Percentiles rank a stretch among this genome's conserved stretches.
Conservation (phyloP, 2,888 invertebrate genomes). For the Apamea epomidion region DNA sequence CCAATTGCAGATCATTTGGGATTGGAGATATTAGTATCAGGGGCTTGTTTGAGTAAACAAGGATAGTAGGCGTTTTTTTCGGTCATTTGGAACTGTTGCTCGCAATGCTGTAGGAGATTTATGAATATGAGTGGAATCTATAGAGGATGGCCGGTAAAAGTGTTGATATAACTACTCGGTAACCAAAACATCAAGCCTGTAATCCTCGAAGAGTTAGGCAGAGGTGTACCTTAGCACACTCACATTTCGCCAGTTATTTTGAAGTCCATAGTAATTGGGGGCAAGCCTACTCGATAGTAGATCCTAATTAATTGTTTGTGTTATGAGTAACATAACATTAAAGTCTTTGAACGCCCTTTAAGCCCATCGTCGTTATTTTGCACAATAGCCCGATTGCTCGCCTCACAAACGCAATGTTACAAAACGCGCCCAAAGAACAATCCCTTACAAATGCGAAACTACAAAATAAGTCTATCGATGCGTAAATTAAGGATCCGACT, state of each 20-base stretch:
- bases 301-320: constrained; percentile 32
- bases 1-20: constrained; percentile 61
- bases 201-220: background rate
- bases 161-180: background rate
- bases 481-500: constrained; percentile 88
- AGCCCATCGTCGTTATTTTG: constrained; percentile 69
- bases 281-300: background rate
- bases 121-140: background rate
- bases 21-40: constrained; percentile 57
- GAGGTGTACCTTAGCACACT: background rate
- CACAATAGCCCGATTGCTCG: constrained; percentile 74
- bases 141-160: background rate
- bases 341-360: constrained; percentile 41
- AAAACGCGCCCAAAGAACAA: constrained; percentile 84
- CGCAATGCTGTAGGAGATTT: constrained; percentile 12
- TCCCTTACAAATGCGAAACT: constrained; percentile 85
- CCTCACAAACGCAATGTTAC: constrained; percentile 82
- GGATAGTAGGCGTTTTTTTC: constrained; percentile 43
- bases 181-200: too few relatives aligned
- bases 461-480: constrained; percentile 87
- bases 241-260: background rate
- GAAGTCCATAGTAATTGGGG: background rate
- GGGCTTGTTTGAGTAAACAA: constrained; percentile 55
- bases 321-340: constrained; percentile 30
- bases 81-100: constrained; percentile 17